phyloP scores from a whole-genome alignment of 2,113 vertebrate species.

The Sebastes schlegelii region DNA sequence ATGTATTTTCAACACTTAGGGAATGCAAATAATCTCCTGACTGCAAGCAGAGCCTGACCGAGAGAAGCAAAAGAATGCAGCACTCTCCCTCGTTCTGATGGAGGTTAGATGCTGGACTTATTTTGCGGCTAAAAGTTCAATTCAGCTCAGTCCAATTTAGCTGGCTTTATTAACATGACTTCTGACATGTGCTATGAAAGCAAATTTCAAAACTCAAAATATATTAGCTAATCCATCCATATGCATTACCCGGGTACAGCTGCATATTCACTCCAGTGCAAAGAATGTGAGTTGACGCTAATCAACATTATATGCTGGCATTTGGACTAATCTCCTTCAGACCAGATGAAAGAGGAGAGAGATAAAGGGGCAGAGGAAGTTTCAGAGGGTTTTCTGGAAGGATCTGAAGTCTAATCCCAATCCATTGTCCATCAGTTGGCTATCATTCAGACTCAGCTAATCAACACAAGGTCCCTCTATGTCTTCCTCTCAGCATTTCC shows the following conservation, averaged over 20 bases:
- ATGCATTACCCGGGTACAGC: neutral
- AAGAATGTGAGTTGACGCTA: constrained; percentile 45
- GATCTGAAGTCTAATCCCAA: constrained; percentile 53
- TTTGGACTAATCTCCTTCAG: constrained; percentile 58
- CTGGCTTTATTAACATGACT: neutral
- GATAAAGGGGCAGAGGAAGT: constrained; percentile 46
- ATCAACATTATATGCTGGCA: constrained; percentile 43
- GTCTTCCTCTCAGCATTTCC: neutral
- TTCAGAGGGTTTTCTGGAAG: constrained; percentile 58
- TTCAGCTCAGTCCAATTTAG: neutral
- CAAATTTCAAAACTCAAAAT: neutral
- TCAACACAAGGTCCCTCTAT: constrained; percentile 21
- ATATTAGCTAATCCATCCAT: constrained; percentile 13
- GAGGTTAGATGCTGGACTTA: neutral
- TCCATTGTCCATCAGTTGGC: constrained; percentile 51
- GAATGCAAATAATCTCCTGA: neutral
- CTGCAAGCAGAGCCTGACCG: neutral
- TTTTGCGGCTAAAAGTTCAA: neutral
- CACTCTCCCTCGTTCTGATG: neutral
- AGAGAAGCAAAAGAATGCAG: neutral
- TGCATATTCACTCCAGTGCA: constrained; percentile 18
- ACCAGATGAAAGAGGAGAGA: constrained; percentile 54
- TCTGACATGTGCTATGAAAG: constrained; percentile 14
- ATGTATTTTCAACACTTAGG: neutral
- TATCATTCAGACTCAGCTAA: constrained; percentile 41